Evolutionary conservation across 2,113 vertebrate species (phyloP).

Genomic region (Alethe castanea): DNA sequence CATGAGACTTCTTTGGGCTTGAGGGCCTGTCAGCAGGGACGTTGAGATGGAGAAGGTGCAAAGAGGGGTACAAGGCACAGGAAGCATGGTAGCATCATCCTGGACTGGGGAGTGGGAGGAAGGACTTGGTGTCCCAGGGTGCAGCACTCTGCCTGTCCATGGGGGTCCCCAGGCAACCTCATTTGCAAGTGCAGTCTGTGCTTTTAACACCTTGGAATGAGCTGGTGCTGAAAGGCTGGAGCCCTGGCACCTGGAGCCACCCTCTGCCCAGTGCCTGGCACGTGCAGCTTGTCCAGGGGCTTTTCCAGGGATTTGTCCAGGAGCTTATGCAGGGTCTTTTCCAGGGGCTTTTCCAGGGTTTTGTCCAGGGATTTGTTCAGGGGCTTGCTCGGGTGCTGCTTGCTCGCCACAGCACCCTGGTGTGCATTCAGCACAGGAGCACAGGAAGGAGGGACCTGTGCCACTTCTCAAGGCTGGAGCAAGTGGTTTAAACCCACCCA

Average conservation of each 20-base stretch:
- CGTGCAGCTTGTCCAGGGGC: rapidly evolving
- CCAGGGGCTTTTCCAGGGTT: not conserved
- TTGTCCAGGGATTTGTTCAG: not conserved
- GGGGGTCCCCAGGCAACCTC: not conserved
- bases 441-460: not conserved
- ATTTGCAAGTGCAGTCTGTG: not conserved
- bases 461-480: not conserved
- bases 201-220: not conserved
- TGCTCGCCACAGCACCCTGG: not conserved
- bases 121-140: not conserved
- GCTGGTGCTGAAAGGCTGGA: not conserved
- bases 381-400: rapidly evolving
- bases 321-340: too few relatives aligned
- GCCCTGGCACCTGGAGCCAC: not conserved
- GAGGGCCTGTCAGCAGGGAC: not conserved
- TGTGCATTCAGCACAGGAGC: not conserved
- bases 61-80: not conserved
- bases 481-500: not conserved
- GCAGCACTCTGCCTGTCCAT: rapidly evolving
- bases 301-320: not conserved
- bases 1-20: not conserved
- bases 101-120: not conserved
- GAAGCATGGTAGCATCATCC: not conserved
- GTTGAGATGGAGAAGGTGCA: not conserved
- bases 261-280: not conserved